Percentiles rank a stretch among this genome's conserved stretches.
Conservation (phyloP, 2,797 vertebrate species). For the Silurus lanzhouensis region DNA sequence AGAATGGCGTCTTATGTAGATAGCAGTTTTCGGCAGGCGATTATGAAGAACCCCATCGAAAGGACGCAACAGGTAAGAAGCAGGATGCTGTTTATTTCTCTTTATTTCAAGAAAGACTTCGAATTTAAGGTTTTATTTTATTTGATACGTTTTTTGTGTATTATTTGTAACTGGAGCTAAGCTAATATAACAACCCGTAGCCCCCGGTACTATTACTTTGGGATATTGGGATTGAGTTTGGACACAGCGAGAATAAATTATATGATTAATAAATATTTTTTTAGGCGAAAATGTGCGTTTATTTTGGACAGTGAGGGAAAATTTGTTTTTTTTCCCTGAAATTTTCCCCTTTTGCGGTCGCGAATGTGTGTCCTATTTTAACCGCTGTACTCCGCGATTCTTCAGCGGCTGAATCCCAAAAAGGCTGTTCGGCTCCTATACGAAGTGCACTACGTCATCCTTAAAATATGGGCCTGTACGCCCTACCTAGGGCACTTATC, state of each 20-base stretch:
- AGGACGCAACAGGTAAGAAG: constrained; percentile 79
- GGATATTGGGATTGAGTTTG: background rate
- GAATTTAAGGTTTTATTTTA: background rate
- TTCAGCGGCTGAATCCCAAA: background rate
- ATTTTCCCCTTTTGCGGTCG: background rate
- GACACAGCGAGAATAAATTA: no score
- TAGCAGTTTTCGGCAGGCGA: constrained; percentile 85
- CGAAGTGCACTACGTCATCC: constrained; percentile 3
- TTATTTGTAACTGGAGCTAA: no score
- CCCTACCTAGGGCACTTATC: constrained; percentile 1
- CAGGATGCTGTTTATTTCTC: background rate
- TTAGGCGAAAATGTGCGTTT: background rate
- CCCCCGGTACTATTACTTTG: constrained; percentile 11
- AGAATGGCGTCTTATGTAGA: constrained; percentile 89
- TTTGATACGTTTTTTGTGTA: background rate
- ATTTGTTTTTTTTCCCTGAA: background rate
- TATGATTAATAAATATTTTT: background rate
- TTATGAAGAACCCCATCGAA: constrained; percentile 84
- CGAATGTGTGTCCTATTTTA: constrained; percentile 14
- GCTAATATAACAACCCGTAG: background rate
- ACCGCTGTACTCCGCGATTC: background rate
- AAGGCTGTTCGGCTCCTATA: background rate
- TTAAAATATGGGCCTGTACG: background rate
- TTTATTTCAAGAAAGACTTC: no score
- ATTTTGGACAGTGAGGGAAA: constrained; percentile 52